Evolutionary conservation across 2,888 invertebrate genomes (phyloP).

Genomic region (Caenorhabditis sp.): DNA sequence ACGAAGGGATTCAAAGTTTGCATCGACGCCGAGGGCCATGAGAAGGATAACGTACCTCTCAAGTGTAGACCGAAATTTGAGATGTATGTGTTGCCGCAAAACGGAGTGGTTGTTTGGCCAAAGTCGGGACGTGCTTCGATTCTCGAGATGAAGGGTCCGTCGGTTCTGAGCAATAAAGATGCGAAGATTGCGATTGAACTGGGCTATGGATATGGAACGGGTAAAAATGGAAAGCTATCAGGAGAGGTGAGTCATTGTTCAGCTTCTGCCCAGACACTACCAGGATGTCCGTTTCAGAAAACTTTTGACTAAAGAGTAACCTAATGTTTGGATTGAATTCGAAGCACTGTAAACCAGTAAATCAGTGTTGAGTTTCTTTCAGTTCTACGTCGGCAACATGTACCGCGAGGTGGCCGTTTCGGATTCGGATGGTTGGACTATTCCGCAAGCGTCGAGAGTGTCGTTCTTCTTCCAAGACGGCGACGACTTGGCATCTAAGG

Average conservation of each 20-base stretch:
- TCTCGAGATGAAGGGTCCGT: background rate
- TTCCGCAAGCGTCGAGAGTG: conserved; percentile 9
- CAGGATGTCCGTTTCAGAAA: no score
- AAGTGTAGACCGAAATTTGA: conserved; percentile 17
- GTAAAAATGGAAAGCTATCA: background rate
- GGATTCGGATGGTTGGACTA: conserved; percentile 42
- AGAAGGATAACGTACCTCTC: background rate
- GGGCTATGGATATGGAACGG: conserved; percentile 36
- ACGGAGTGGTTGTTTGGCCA: conserved; percentile 57
- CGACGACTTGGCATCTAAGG: background rate
- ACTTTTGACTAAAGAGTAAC: no score
- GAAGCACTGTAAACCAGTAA: no score
- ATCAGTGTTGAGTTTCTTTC: no score
- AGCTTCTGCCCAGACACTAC: no score
- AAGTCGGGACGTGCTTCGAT: conserved; percentile 31
- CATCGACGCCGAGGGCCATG: conserved; percentile 15
- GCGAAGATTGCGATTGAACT: conserved; percentile 27
- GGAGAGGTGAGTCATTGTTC: conserved; percentile 23
- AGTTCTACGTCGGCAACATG: conserved; percentile 59
- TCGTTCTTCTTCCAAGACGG: conserved; percentile 36
- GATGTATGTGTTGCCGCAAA: conserved; percentile 26
- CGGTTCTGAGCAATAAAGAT: background rate
- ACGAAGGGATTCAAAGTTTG: conserved; percentile 40
- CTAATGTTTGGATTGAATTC: no score
- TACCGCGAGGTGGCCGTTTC: conserved; percentile 35